phyloP scores from a whole-genome alignment of 1,140 invertebrate species.

The Araneus ventricosus region DNA sequence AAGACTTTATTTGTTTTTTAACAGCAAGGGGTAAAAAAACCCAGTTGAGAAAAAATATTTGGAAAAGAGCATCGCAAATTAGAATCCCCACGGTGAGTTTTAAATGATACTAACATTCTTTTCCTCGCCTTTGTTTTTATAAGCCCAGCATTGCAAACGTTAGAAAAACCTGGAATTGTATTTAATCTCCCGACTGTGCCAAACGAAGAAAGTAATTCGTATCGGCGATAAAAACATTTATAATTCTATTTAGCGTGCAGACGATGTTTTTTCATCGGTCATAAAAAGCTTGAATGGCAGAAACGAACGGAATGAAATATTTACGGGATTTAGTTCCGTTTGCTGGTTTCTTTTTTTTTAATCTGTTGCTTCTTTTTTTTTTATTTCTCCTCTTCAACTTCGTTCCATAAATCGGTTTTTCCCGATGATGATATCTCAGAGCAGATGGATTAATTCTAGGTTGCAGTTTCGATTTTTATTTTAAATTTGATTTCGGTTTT shows the following conservation, averaged over 20 bases:
- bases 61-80: constrained; percentile 47
- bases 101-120: constrained; percentile 57
- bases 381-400: background rate
- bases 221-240: constrained; percentile 62
- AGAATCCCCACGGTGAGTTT: constrained; percentile 42
- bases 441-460: constrained; percentile 44
- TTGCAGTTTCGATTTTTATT: constrained; percentile 21
- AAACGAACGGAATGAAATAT: constrained; percentile 60
- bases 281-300: constrained; percentile 35
- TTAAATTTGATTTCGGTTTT: constrained; percentile 16
- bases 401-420: constrained; percentile 1
- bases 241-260: constrained; percentile 53
- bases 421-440: constrained; percentile 37
- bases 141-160: constrained; percentile 24
- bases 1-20: constrained; percentile 40
- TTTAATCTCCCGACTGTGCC: constrained; percentile 40
- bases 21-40: constrained; percentile 22
- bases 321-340: constrained; percentile 62
- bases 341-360: constrained; percentile 17
- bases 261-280: constrained; percentile 22
- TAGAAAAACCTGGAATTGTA: constrained; percentile 44
- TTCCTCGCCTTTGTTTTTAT: constrained; percentile 27
- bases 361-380: constrained; percentile 46
- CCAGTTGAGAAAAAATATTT: background rate
- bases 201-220: constrained; percentile 61